Evolutionary conservation across 1,140 invertebrate species (phyloP).

Genomic region (Psix sp.): DNA sequence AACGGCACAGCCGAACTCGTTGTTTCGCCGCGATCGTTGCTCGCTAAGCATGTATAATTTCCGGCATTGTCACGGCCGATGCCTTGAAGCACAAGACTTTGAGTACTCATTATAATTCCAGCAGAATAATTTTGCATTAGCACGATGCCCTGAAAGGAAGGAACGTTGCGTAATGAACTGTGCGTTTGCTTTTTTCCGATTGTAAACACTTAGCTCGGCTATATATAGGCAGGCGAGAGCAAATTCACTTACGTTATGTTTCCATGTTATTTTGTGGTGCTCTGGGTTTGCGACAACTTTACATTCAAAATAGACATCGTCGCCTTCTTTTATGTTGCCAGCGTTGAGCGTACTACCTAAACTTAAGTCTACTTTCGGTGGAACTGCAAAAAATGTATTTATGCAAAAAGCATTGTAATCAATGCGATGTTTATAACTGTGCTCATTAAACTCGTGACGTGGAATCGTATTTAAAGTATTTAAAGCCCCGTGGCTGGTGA

Average conservation of each 20-base stretch:
- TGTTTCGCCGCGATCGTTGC: constrained; percentile 89
- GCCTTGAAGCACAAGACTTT: constrained; percentile 90
- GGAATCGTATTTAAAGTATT: too few species aligned
- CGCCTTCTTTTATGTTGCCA: constrained; percentile 89
- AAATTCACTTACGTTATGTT: constrained; percentile 86
- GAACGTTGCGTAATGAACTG: neutral
- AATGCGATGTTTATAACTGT: too few species aligned
- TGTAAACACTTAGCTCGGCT: too few species aligned
- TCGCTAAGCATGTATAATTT: constrained; percentile 88
- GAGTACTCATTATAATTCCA: constrained; percentile 90
- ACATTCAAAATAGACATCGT: constrained; percentile 96
- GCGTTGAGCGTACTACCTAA: constrained; percentile 90
- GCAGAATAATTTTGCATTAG: constrained; percentile 89
- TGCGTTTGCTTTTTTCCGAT: neutral
- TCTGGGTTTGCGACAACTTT: constrained; percentile 92
- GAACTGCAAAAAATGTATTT: constrained; percentile 85
- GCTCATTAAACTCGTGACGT: too few species aligned
- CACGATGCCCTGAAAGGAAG: constrained; percentile 80
- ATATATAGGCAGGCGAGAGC: too few species aligned
- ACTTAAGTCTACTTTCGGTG: constrained; percentile 87
- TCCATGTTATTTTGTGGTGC: constrained; percentile 90
- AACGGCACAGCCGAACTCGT: constrained; percentile 85
- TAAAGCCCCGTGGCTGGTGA: too few species aligned
- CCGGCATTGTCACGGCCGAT: constrained; percentile 88
- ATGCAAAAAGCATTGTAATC: too few species aligned